These are phyloP conservation scores for Sminthurinus signatus DNA, from an alignment of 1,140 invertebrate species.

Conservation along the genomic window DNA sequence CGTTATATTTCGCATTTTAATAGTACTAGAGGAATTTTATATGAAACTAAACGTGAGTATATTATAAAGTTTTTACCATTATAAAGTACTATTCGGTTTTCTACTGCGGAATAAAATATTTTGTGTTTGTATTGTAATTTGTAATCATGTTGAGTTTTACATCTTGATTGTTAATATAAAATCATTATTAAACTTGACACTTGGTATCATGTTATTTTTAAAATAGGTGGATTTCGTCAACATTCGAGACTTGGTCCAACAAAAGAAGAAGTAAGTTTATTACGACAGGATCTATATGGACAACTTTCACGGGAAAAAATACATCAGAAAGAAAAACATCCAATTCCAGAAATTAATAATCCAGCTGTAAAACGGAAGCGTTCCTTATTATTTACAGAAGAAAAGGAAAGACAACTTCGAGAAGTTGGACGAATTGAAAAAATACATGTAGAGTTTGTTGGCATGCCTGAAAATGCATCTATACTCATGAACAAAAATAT, in stretches of 20 bases:
- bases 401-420: slow-evolving; percentile 63
- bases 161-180: too few relatives aligned
- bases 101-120: too few relatives aligned
- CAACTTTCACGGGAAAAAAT: slow-evolving; percentile 30
- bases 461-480: slow-evolving; percentile 56
- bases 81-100: too few relatives aligned
- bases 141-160: too few relatives aligned
- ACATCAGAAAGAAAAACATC: not conserved
- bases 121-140: too few relatives aligned
- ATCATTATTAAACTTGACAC: too few relatives aligned
- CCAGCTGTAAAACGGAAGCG: slow-evolving; percentile 23
- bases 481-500: slow-evolving; percentile 86
- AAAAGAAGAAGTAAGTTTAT: slow-evolving; percentile 18
- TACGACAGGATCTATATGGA: slow-evolving; percentile 28
- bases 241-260: slow-evolving; percentile 28
- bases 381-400: slow-evolving; percentile 62
- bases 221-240: slow-evolving; percentile 23
- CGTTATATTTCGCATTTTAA: too few relatives aligned
- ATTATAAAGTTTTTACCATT: too few relatives aligned
- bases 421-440: slow-evolving; percentile 80
- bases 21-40: too few relatives aligned
- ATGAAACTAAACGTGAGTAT: too few relatives aligned
- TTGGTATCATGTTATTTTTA: too few relatives aligned
- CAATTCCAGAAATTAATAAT: slow-evolving; percentile 34
- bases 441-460: slow-evolving; percentile 75